A percentile compares a stretch with the other conserved stretches of the same genome.
Evolutionary conservation across 2,888 invertebrate genomes (phyloP).

Genomic region (Acronicta aceris): DNA sequence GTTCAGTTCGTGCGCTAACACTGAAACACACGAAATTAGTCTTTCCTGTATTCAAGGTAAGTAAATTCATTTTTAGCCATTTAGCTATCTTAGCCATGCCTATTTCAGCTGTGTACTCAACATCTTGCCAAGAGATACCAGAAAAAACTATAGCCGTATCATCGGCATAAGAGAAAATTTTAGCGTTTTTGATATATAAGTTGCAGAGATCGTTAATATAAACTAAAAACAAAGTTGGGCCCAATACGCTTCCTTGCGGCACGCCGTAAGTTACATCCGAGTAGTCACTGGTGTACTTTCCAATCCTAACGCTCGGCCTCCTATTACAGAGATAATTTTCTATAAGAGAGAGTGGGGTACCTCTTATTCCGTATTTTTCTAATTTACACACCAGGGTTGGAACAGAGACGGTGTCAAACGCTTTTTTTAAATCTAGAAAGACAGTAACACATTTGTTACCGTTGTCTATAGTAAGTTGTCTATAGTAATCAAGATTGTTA

Average conservation of each 20-base stretch:
- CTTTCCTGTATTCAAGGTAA: slow-evolving; percentile 1
- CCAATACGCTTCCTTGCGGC: too few species aligned
- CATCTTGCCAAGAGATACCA: slow-evolving; percentile 1
- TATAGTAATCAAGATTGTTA: too few species aligned
- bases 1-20: neutral
- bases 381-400: slow-evolving; percentile 1
- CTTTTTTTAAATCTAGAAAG: too few species aligned
- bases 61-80: slow-evolving; percentile 1
- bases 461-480: too few species aligned
- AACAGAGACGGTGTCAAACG: too few species aligned
- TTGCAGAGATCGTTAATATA: too few species aligned
- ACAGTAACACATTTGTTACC: too few species aligned
- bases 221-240: too few species aligned
- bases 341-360: neutral
- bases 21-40: neutral
- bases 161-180: too few species aligned
- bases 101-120: slow-evolving; percentile 2
- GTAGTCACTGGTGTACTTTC: too few species aligned
- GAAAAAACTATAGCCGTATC: slow-evolving; percentile 1
- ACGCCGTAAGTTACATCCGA: too few species aligned
- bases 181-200: too few species aligned
- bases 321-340: slow-evolving; percentile 1
- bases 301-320: neutral
- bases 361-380: slow-evolving; percentile 2
- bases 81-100: neutral